Evolutionary conservation across 2,797 vertebrate species (phyloP).

Genomic region (Tadarida brasiliensis): DNA sequence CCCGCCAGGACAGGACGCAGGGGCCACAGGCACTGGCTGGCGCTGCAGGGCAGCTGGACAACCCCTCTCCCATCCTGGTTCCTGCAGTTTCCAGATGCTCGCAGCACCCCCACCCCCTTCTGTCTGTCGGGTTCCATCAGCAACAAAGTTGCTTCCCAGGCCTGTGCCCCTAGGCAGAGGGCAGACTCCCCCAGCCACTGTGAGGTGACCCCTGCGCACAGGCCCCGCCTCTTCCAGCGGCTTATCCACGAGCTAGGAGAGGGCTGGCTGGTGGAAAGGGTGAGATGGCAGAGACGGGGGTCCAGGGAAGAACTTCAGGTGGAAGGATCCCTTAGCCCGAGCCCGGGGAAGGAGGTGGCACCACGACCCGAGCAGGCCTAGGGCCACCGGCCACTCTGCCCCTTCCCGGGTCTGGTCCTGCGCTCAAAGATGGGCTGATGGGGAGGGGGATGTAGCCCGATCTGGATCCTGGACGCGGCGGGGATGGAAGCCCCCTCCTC

Average conservation of each 20-base stretch:
- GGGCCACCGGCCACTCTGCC: neutral
- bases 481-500: neutral
- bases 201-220: slow-evolving; percentile 31
- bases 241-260: neutral
- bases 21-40: neutral
- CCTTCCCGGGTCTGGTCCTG: neutral
- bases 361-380: neutral
- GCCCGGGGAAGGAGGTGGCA: neutral
- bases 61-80: neutral
- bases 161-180: neutral
- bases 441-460: no score
- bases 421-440: neutral
- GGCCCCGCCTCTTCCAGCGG: slow-evolving; percentile 7
- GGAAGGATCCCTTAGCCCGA: neutral
- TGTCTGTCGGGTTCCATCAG: neutral
- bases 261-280: neutral
- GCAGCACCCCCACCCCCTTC: neutral
- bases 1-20: neutral
- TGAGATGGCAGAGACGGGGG: neutral
- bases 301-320: slow-evolving; percentile 18
- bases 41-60: neutral
- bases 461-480: neutral
- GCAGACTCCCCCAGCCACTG: neutral
- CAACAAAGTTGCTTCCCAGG: slow-evolving; percentile 28
- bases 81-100: neutral